Percentiles rank a stretch among this genome's conserved stretches.
Evolutionary conservation across 2,888 invertebrate genomes (phyloP).

Genomic region (Chrysotoxum bicinctum): DNA sequence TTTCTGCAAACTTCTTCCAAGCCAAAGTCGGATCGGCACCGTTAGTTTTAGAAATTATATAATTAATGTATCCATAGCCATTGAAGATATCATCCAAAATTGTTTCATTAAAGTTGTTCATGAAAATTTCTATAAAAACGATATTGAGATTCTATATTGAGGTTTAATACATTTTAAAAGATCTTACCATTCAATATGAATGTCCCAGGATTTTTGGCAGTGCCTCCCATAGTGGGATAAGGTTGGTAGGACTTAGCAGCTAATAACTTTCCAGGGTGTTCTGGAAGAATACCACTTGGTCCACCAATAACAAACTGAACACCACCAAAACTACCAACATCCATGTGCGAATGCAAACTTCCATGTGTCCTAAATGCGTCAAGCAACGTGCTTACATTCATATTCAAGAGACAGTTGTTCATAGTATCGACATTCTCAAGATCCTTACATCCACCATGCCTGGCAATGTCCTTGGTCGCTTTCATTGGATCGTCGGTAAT

Average conservation of each 20-base stretch:
- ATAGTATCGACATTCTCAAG: constrained; percentile 76
- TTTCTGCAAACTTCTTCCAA: constrained; percentile 78
- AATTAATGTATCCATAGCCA: constrained; percentile 77
- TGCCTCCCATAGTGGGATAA: constrained; percentile 82
- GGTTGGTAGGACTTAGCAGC: constrained; percentile 77
- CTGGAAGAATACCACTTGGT: constrained; percentile 79
- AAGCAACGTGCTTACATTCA: constrained; percentile 79
- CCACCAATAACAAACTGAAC: constrained; percentile 80
- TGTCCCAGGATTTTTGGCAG: constrained; percentile 82
- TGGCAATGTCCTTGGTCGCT: constrained; percentile 79
- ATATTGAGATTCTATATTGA: neutral
- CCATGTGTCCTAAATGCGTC: constrained; percentile 79
- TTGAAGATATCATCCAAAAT: constrained; percentile 76
- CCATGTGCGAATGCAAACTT: constrained; percentile 74
- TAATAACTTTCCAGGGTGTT: constrained; percentile 78
- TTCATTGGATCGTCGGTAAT: constrained; percentile 81
- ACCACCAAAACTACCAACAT: constrained; percentile 77
- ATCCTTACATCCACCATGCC: constrained; percentile 79
- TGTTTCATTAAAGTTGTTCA: constrained; percentile 78
- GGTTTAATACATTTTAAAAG: neutral
- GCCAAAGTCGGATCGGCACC: constrained; percentile 78
- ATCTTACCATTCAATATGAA: constrained; percentile 81
- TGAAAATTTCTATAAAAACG: constrained; percentile 76
- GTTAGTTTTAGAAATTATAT: constrained; percentile 78
- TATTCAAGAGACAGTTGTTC: constrained; percentile 79